phyloP scores from a whole-genome alignment of 2,797 vertebrate species.

The Bradypodion pumilum region DNA sequence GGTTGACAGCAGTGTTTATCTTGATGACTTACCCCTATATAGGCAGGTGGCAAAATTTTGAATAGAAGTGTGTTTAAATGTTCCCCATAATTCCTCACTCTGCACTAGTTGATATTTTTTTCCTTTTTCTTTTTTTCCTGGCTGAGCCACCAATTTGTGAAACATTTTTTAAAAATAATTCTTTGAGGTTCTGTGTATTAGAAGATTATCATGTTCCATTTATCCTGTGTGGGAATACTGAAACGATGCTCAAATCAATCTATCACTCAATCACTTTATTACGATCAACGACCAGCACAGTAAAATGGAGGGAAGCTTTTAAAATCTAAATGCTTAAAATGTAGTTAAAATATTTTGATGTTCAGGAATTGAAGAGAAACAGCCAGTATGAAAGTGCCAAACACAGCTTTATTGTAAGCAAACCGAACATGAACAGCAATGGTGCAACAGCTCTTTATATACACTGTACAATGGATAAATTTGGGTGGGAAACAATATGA shows the following conservation, averaged over 20 bases:
- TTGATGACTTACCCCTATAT: slow-evolving; percentile 16
- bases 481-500: no score
- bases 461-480: no score
- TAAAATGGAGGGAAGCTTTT: no score
- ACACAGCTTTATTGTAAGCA: no score
- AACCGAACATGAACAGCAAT: no score
- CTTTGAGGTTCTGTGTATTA: neutral
- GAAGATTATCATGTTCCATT: neutral
- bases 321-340: no score
- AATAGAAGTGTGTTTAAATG: slow-evolving; percentile 9
- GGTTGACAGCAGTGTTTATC: slow-evolving; percentile 26
- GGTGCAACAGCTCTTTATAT: no score
- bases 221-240: neutral
- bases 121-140: neutral
- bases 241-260: neutral
- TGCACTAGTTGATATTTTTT: neutral
- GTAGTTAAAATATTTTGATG: no score
- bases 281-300: no score
- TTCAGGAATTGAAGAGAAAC: no score
- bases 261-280: no score
- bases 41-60: neutral
- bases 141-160: neutral
- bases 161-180: neutral
- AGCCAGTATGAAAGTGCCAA: no score
- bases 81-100: neutral